Conservation (phyloP, 2,113 vertebrate species). For the Anarrhichthys ocellatus region DNA sequence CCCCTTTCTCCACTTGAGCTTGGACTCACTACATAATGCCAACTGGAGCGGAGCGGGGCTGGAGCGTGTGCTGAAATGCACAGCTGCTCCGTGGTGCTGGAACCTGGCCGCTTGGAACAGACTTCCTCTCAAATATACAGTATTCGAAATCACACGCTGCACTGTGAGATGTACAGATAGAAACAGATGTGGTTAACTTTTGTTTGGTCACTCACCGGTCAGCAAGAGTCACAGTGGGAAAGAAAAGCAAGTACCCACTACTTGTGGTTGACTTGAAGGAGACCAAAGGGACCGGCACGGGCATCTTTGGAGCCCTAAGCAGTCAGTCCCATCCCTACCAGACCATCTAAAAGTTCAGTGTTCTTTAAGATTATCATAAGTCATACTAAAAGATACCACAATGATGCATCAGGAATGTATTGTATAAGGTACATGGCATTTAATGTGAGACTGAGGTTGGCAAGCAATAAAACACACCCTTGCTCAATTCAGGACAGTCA, state of each 20-base stretch:
- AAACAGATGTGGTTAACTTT: constrained; percentile 57
- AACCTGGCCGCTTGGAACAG: constrained; percentile 34
- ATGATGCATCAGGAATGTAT: background rate
- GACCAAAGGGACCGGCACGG: background rate
- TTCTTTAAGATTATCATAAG: background rate
- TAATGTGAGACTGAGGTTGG: background rate
- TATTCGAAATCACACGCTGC: constrained; percentile 52
- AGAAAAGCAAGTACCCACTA: constrained; percentile 46
- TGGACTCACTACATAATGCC: constrained; percentile 14
- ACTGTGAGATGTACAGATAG: constrained; percentile 59
- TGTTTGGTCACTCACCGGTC: constrained; percentile 56
- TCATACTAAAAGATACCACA: constrained; percentile 1
- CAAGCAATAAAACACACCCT: background rate
- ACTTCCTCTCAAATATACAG: constrained; percentile 46
- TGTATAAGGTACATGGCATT: background rate
- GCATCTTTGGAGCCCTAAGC: background rate
- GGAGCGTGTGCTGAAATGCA: constrained; percentile 43
- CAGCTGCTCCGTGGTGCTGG: constrained; percentile 52
- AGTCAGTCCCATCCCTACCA: background rate
- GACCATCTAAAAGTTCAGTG: background rate
- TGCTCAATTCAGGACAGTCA: background rate
- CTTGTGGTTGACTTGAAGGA: constrained; percentile 44
- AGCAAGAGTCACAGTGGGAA: constrained; percentile 40
- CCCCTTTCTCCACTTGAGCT: constrained; percentile 19
- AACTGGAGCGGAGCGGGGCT: constrained; percentile 23